These are phyloP conservation scores for Chamaea fasciata DNA, from an alignment of 2,113 vertebrate genomes.

Conservation along the genomic window DNA sequence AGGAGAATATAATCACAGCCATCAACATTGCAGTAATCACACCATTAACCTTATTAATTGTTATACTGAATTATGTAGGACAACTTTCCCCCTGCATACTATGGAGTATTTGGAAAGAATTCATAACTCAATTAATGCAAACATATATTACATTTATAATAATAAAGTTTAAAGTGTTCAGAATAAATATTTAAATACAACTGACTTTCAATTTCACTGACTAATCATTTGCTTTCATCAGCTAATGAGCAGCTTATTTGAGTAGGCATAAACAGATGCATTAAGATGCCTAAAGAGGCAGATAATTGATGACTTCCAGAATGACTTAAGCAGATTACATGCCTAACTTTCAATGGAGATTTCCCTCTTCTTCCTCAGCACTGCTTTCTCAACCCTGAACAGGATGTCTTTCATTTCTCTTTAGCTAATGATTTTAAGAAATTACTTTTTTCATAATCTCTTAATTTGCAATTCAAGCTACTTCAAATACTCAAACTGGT, in stretches of 20 bases:
- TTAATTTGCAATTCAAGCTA: background rate
- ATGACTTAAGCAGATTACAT: slow-evolving; percentile 1
- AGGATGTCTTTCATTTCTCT: background rate
- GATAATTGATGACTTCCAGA: slow-evolving; percentile 7
- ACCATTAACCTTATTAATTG: background rate
- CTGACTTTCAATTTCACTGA: background rate
- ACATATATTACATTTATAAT: background rate
- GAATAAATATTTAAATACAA: background rate
- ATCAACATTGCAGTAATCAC: background rate
- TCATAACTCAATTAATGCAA: background rate
- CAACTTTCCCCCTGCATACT: background rate
- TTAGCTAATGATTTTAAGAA: background rate
- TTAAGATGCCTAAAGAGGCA: background rate
- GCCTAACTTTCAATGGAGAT: background rate
- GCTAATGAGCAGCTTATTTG: background rate
- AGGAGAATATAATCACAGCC: background rate
- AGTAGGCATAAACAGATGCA: background rate
- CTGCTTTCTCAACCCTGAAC: background rate
- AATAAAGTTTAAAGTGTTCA: background rate
- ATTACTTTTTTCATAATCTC: background rate
- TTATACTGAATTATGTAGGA: background rate
- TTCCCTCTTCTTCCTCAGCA: background rate
- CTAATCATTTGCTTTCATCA: background rate
- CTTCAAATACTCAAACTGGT: background rate
- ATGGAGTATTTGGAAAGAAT: background rate